phyloP scores from a whole-genome alignment of 2,113 vertebrate genomes.

The Silurus meridionalis region DNA sequence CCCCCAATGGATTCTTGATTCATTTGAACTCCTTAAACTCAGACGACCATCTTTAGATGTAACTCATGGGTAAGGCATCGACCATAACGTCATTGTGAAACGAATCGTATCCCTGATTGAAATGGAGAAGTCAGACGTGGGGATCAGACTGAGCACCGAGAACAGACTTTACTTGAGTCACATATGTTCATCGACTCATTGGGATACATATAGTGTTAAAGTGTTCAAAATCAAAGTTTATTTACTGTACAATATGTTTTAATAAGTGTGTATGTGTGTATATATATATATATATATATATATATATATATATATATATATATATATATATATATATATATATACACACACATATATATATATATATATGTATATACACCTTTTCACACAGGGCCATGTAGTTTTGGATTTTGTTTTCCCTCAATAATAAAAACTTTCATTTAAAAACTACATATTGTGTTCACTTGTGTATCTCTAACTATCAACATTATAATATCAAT shows the following conservation, averaged over 20 bases:
- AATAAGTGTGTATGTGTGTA: too few species aligned
- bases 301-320: too few species aligned
- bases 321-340: too few species aligned
- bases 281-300: too few species aligned
- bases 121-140: background rate
- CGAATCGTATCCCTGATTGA: conserved; percentile 15
- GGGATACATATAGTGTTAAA: background rate
- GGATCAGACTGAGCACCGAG: background rate
- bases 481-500: too few species aligned
- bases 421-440: too few species aligned
- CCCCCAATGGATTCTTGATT: conserved; percentile 22
- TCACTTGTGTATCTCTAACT: too few species aligned
- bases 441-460: too few species aligned
- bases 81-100: conserved; percentile 27
- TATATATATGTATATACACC: too few species aligned
- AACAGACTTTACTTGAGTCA: background rate
- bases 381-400: too few species aligned
- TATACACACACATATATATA: too few species aligned
- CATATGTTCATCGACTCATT: background rate
- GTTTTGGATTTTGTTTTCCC: too few species aligned
- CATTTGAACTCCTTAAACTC: conserved; percentile 14
- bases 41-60: conserved; percentile 6
- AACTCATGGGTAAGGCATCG: conserved; percentile 19
- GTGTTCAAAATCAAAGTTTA: background rate
- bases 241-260: background rate